phyloP scores from a whole-genome alignment of 2,113 vertebrate species.

The Chauna torquata region DNA sequence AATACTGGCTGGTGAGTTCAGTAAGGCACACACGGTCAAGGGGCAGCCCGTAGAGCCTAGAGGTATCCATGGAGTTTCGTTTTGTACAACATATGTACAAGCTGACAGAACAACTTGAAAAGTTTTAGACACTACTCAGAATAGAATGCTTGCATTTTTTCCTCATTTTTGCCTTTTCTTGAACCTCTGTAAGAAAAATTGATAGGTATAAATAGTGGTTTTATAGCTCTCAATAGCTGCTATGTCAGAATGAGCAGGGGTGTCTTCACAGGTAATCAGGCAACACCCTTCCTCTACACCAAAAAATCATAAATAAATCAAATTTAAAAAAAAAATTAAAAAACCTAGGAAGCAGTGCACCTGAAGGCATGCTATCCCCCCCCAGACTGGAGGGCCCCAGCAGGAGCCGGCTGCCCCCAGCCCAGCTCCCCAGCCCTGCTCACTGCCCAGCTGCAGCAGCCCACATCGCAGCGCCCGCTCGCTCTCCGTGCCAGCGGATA shows the following conservation, averaged over 20 bases:
- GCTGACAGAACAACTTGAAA: not conserved
- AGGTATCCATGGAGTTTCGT: not conserved
- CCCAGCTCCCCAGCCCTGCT: not conserved
- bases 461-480: not conserved
- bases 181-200: not conserved
- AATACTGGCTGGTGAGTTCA: not conserved
- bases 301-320: not conserved
- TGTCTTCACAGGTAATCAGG: not conserved
- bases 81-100: not conserved
- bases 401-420: not conserved
- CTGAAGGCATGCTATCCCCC: accelerated
- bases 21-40: not conserved
- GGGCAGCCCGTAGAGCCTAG: not conserved
- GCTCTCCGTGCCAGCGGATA: not conserved
- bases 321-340: too few relatives aligned
- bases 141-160: not conserved
- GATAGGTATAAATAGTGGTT: not conserved
- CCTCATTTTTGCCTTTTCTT: not conserved
- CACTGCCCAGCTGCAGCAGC: not conserved
- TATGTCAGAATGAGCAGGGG: not conserved
- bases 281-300: not conserved
- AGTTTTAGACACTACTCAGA: not conserved
- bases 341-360: not conserved
- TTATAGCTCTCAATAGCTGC: not conserved
- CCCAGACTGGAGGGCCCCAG: not conserved